Evolutionary conservation across 2,113 vertebrate species (phyloP).

Genomic region (Mobula hypostoma): DNA sequence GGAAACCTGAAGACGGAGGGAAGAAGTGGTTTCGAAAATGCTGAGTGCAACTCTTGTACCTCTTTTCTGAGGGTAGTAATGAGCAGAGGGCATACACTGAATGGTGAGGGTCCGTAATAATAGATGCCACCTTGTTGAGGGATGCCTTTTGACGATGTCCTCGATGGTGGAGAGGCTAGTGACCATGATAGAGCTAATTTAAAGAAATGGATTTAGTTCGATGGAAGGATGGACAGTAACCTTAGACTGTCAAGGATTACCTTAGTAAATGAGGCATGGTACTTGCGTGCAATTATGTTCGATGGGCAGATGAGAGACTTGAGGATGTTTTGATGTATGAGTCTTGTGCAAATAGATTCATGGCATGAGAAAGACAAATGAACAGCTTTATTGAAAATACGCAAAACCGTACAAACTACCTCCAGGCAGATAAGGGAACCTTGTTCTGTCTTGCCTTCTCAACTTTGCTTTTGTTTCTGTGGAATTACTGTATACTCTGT

Average conservation of each 20-base stretch:
- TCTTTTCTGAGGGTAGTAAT: too few species aligned
- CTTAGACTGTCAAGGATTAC: background rate
- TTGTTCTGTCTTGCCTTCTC: background rate
- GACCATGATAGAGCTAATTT: too few species aligned
- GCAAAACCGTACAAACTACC: background rate
- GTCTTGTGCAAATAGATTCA: background rate
- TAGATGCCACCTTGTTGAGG: too few species aligned
- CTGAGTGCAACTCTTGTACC: too few species aligned
- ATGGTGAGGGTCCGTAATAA: too few species aligned
- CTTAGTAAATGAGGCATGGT: background rate
- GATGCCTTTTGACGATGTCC: too few species aligned
- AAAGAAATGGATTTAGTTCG: too few species aligned
- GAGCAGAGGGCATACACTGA: too few species aligned
- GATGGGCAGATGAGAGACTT: background rate
- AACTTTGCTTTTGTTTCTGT: background rate
- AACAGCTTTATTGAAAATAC: background rate
- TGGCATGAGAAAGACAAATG: background rate
- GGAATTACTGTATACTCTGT: background rate
- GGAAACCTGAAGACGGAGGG: too few species aligned
- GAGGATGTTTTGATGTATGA: background rate
- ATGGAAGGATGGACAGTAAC: background rate
- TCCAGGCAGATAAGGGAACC: background rate
- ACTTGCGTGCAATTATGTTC: background rate
- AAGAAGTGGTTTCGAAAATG: too few species aligned
- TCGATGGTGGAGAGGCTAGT: too few species aligned